Evolutionary conservation across 2,113 vertebrate species (phyloP), one percentile per base, ranked within the genome.

Genomic region (Rhinolophus sinicus): DNA sequence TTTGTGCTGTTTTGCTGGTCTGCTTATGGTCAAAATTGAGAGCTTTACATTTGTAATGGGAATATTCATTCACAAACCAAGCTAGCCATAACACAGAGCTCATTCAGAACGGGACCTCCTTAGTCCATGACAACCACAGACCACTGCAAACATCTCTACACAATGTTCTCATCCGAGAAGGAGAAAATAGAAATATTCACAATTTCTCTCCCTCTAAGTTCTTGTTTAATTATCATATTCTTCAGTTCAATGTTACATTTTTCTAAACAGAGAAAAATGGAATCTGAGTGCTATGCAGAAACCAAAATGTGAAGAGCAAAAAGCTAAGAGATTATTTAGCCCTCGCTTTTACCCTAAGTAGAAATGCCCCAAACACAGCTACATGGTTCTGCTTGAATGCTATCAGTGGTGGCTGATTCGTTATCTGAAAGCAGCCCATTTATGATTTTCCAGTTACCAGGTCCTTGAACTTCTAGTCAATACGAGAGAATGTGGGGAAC

Each of bases 21-120:
- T 52, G 40, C 12, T 90, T 87, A 82, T 1, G 87, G 89, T 40
- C 19, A 82, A 94, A 89, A 67, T 47, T 35, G 56, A 85, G 33
- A 65, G 19, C 77, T 92, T 62, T 58, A 33, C 35, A 86, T 65
- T 89, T 38, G 19, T 64, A 81, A 58, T 1, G 33, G n/a, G 67
- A 60, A 75, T 24, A 26, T 38, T 76, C 82, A 75, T 80, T 91
- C 58, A 95, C 70, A 93, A 88, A 75, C 92, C 82, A 95, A 92
- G 50, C 47, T 33, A 64, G 22, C 62, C 38, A 7, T 40, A 60
- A 84, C 77, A 84, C 72, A 78, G 14, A 67, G 56, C 35, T 58
- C 54, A 84, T 94, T 95, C 21, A 47, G 73, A 91, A 30, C 18
- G 16, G 6, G 64, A 44, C 38, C 15, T 56, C 16, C 35, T 50